These are phyloP conservation scores for Boloria euphrosyne DNA, from an alignment of 2,888 invertebrate genomes.

Conservation along the genomic window DNA sequence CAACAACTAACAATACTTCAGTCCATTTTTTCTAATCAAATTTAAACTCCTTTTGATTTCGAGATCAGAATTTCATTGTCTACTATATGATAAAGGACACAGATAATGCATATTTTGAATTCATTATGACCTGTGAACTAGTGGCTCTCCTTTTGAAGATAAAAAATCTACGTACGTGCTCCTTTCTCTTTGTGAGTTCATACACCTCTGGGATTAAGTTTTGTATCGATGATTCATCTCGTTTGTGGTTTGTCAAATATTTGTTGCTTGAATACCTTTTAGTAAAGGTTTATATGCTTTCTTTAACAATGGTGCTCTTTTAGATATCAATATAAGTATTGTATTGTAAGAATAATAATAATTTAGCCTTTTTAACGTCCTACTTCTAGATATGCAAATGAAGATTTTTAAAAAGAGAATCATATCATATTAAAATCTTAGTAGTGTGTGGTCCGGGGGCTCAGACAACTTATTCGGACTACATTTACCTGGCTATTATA, in stretches of 20 bases:
- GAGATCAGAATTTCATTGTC: constrained; percentile 66
- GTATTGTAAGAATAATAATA: no score
- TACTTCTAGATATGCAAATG: no score
- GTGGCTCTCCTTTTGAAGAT: constrained; percentile 55
- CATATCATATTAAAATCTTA: no score
- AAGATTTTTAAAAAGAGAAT: no score
- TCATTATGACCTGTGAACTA: constrained; percentile 73
- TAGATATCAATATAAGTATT: background rate
- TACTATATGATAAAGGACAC: constrained; percentile 58
- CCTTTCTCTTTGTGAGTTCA: constrained; percentile 56
- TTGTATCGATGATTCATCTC: constrained; percentile 58
- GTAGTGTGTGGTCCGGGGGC: no score
- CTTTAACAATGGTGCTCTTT: background rate
- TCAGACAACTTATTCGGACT: no score
- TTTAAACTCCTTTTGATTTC: constrained; percentile 51
- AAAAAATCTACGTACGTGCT: constrained; percentile 49
- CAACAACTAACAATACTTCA: constrained; percentile 47
- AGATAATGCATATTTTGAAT: constrained; percentile 79
- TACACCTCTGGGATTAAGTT: constrained; percentile 59
- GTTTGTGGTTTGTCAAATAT: constrained; percentile 54
- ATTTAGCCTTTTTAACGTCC: no score
- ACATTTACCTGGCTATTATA: no score
- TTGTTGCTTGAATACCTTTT: constrained; percentile 51
- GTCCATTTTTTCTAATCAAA: constrained; percentile 50
- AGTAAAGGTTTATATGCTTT: constrained; percentile 32